These are phyloP conservation scores for Deilephila elpenor DNA, from an alignment of 2,888 invertebrate genomes.

Conservation along the genomic window DNA sequence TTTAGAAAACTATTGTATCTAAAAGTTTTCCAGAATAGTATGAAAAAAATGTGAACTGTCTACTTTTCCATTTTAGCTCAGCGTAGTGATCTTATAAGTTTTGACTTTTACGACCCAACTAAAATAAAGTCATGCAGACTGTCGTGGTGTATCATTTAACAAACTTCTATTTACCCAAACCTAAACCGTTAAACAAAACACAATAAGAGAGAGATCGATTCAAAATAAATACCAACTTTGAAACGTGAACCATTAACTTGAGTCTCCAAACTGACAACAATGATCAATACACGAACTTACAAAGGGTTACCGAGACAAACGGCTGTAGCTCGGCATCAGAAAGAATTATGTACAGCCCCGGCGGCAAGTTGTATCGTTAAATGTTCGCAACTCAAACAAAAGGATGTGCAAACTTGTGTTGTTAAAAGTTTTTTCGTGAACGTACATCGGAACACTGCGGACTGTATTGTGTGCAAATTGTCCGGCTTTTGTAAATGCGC, in stretches of 20 bases:
- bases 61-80: no score
- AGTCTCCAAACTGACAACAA: conserved; percentile 32
- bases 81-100: no score
- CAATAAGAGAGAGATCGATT: background rate
- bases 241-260: background rate
- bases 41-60: no score
- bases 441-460: background rate
- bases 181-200: background rate
- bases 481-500: conserved; percentile 15
- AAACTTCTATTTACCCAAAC: background rate
- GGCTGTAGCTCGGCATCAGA: conserved; percentile 6
- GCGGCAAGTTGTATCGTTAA: conserved; percentile 40
- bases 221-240: background rate
- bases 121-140: no score
- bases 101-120: no score
- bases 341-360: conserved; percentile 24
- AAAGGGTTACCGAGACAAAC: conserved; percentile 28
- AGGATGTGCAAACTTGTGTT: conserved; percentile 42
- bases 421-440: conserved; percentile 42
- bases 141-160: no score
- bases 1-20: no score
- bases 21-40: no score
- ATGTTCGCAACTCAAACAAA: conserved; percentile 45
- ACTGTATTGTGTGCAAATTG: conserved; percentile 11
- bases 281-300: conserved; percentile 27